Percentiles rank a stretch among this genome's conserved stretches.
Conservation (phyloP, 2,888 invertebrate species). For the Gymnocheta viridis region DNA sequence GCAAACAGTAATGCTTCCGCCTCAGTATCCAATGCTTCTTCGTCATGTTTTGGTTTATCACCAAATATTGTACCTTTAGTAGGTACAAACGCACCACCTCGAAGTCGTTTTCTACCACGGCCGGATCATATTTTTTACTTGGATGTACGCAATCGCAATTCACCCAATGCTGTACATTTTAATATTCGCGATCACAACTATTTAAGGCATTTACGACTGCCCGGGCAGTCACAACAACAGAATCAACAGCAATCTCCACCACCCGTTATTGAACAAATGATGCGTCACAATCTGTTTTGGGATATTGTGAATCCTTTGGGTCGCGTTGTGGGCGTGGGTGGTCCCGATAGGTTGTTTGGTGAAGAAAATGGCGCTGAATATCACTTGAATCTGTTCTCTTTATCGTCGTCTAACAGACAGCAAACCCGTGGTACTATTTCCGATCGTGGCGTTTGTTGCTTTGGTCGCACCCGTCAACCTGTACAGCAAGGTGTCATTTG, state of each 20-base stretch:
- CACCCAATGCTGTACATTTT: conserved; percentile 45
- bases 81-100: conserved; percentile 73
- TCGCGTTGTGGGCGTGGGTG: conserved; percentile 62
- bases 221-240: conserved; percentile 18
- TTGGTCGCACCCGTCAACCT: conserved; percentile 79
- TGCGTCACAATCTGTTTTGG: conserved; percentile 79
- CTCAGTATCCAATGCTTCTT: not conserved
- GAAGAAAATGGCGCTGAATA: conserved; percentile 56
- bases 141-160: conserved; percentile 72
- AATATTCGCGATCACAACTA: conserved; percentile 65
- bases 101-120: conserved; percentile 75
- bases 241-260: conserved; percentile 60
- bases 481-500: conserved; percentile 80
- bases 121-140: conserved; percentile 76
- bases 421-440: conserved; percentile 74
- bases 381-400: conserved; percentile 42
- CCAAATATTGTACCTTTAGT: conserved; percentile 54
- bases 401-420: conserved; percentile 9
- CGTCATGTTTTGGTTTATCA: conserved; percentile 1
- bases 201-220: conserved; percentile 67
- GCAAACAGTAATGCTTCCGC: not conserved
- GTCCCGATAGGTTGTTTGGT: conserved; percentile 33
- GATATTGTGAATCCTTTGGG: conserved; percentile 78
- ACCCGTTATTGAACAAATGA: conserved; percentile 74
- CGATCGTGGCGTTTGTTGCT: conserved; percentile 80